Evolutionary conservation across 2,113 vertebrate genomes (phyloP).

Genomic region (Galeopterus variegatus): DNA sequence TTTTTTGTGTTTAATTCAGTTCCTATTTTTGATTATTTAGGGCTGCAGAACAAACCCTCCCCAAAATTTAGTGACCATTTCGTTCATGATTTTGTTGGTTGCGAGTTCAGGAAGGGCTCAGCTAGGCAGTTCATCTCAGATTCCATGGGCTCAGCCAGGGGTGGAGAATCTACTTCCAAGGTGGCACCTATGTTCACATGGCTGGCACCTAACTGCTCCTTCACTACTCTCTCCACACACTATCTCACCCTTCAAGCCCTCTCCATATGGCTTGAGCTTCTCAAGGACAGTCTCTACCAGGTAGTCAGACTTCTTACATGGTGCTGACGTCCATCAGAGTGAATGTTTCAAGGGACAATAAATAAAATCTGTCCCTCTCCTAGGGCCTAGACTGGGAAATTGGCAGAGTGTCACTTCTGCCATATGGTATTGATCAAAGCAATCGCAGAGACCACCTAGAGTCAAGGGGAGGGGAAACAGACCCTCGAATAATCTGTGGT

Average conservation of each 20-base stretch:
- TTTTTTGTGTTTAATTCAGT: background rate
- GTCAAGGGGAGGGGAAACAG: background rate
- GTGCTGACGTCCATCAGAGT: background rate
- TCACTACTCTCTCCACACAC: background rate
- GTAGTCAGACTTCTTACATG: background rate
- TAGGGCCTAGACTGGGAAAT: background rate
- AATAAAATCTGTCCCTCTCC: background rate
- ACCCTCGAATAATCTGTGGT: background rate
- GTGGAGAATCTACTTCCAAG: background rate
- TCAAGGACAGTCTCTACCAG: background rate
- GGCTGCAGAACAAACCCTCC: rapidly evolving
- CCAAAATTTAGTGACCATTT: too few species aligned
- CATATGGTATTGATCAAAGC: background rate
- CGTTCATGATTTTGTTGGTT: background rate
- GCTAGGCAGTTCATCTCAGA: background rate
- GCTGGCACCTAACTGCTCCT: background rate
- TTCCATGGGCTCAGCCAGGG: background rate
- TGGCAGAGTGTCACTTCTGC: background rate
- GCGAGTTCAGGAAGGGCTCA: background rate
- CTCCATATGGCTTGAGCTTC: background rate
- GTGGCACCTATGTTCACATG: background rate
- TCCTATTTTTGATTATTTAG: background rate
- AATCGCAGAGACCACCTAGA: background rate
- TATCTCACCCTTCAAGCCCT: background rate
- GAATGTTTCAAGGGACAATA: background rate